Evolutionary conservation across 2,797 vertebrate species (phyloP), one percentile per base, ranked within the genome.

Genomic region (Merluccius polli): DNA sequence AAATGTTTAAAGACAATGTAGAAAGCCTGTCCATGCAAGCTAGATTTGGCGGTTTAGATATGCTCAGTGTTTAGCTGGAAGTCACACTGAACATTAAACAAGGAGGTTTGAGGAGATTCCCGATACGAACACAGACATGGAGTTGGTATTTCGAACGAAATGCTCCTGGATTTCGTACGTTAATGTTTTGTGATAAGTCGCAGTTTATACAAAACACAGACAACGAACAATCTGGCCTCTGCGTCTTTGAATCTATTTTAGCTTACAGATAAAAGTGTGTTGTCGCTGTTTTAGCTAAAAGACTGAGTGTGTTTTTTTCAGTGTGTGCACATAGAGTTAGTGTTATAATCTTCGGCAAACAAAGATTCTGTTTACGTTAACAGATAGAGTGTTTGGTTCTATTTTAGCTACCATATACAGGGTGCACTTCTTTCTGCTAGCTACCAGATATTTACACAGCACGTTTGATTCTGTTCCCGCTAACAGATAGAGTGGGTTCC

Each of bases 341-440:
- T 24, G 21, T 59, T 9, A 21, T 10, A 24, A 9, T 59, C 52
- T 59, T 8, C 8, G 52, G 52, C 21, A 59, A 59, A 59, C 6
- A 59, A 59, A 59, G 52, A n/a, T 24, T n/a, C 18, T 9, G 52
- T 59, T 59, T 59, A 7, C 7, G 52, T 24, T n/a, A 59, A 59
- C 21, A 59, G 52, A 59, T 59, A 59, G 52, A n/a, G 52, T 59
- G 52, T n/a, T n/a, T 59, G 52, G 52, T n/a, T 59, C 52, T 59
- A 24, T 24, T 24, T 59, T 24, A 21, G 16, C 3, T 18, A 48
- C 16, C 44, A 24, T 59, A n/a, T 24, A 24, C 21, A 24, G 7
- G 52, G 21, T 59, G 18, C 52, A 4, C n/a, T 24, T n/a, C 21
- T 10, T n/a, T 59, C 59, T 65, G 59, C 59, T 65, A 65, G 52